Evolutionary conservation across 2,888 invertebrate species (phyloP).

Genomic region (Girardia tigrina): DNA sequence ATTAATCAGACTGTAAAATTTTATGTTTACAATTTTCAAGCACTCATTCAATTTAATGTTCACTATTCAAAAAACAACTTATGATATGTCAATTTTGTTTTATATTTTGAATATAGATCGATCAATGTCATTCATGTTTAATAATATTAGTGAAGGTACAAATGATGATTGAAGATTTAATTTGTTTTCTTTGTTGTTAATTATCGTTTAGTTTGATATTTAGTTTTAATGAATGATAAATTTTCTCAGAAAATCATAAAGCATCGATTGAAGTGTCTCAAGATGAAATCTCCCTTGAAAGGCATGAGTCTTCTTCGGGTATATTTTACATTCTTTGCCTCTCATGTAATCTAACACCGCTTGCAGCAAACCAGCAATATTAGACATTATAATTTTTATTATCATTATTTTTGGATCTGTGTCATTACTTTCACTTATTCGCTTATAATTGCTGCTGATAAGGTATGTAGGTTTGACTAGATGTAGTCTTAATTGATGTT

Average conservation of each 20-base stretch:
- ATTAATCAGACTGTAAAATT: too few species aligned
- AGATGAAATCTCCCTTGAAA: background rate
- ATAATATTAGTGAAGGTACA: background rate
- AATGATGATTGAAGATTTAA: background rate
- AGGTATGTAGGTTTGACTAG: constrained; percentile 7
- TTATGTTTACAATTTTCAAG: too few species aligned
- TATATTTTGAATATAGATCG: background rate
- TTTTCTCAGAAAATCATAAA: background rate
- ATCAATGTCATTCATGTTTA: background rate
- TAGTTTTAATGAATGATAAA: background rate
- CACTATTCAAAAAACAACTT: too few species aligned
- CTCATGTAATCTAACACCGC: background rate
- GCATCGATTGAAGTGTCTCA: constrained; percentile 13
- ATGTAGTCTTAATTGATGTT: background rate
- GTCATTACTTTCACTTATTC: too few species aligned
- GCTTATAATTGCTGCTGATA: too few species aligned
- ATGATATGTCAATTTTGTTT: too few species aligned
- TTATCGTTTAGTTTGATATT: background rate
- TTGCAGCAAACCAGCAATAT: background rate
- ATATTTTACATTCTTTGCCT: background rate
- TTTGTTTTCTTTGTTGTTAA: too few species aligned
- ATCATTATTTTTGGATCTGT: too few species aligned
- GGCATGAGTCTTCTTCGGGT: background rate
- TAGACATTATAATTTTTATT: too few species aligned
- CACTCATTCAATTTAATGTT: too few species aligned